Percentiles rank a stretch among this genome's conserved stretches.
These are phyloP conservation scores for Speoplatyrhinus poulsoni DNA, from an alignment of 2,113 vertebrate species.

Conservation along the genomic window DNA sequence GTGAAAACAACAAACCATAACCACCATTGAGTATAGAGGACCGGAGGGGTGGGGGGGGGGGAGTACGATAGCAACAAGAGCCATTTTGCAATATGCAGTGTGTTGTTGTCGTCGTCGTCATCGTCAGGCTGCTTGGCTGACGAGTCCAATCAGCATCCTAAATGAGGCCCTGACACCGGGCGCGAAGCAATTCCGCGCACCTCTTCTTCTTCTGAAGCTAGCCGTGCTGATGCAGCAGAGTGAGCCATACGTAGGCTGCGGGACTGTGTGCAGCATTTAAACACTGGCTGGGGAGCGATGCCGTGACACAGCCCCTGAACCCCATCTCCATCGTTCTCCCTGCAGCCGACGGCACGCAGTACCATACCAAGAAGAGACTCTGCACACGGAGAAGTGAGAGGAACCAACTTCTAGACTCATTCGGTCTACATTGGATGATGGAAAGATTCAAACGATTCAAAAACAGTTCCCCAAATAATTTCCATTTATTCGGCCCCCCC, in stretches of 20 bases:
- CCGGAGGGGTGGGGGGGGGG: background rate
- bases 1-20: too few species aligned
- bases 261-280: conserved; percentile 48
- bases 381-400: background rate
- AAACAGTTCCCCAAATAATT: too few species aligned
- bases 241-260: conserved; percentile 43
- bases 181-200: conserved; percentile 56
- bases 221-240: conserved; percentile 43
- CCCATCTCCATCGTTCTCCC: conserved; percentile 12
- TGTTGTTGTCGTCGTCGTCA: conserved; percentile 17
- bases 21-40: too few species aligned
- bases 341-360: conserved; percentile 32
- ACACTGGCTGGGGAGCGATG: conserved; percentile 51
- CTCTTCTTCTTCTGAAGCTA: conserved; percentile 17
- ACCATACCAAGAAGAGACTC: conserved; percentile 28
- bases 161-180: conserved; percentile 62
- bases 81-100: conserved; percentile 42
- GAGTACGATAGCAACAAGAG: conserved; percentile 34
- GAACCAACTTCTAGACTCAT: background rate
- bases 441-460: too few species aligned
- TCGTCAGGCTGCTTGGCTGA: conserved; percentile 32
- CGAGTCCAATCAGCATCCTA: conserved; percentile 51
- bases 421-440: too few species aligned
- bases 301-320: conserved; percentile 38
- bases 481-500: too few species aligned